phyloP scores from a whole-genome alignment of 2,888 invertebrate species.

The Calliopum simillimum region DNA sequence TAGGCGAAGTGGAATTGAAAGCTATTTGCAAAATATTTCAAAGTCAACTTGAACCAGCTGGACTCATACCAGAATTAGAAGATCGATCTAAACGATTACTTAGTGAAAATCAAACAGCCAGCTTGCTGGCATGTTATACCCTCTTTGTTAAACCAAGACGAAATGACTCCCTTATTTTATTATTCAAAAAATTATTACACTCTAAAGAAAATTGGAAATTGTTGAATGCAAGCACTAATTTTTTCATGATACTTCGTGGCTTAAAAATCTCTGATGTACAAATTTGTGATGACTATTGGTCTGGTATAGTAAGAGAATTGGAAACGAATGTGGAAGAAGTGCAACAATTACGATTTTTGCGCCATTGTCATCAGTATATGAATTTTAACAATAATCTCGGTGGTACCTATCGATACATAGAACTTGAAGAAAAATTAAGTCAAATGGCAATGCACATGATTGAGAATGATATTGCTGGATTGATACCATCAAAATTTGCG shows the following conservation, averaged over 20 bases:
- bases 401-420: constrained; percentile 68
- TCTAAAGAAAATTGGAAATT: constrained; percentile 54
- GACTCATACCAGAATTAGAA: constrained; percentile 66
- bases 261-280: constrained; percentile 68
- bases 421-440: constrained; percentile 67
- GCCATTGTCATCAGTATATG: constrained; percentile 70
- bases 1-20: constrained; percentile 67
- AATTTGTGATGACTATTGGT: constrained; percentile 69
- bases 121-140: constrained; percentile 66
- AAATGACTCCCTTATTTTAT: constrained; percentile 63
- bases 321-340: constrained; percentile 52
- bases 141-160: constrained; percentile 67
- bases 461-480: constrained; percentile 58
- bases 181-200: constrained; percentile 59
- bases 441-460: constrained; percentile 63
- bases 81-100: constrained; percentile 62
- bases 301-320: constrained; percentile 62
- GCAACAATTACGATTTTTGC: constrained; percentile 57
- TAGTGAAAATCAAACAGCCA: constrained; percentile 62
- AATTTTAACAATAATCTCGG: constrained; percentile 70
- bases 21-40: constrained; percentile 66
- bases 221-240: constrained; percentile 58
- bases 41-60: constrained; percentile 70
- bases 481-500: constrained; percentile 66
- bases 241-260: constrained; percentile 67